phyloP scores from a whole-genome alignment of 2,797 vertebrate genomes.

The Oreonectes daqikongensis region DNA sequence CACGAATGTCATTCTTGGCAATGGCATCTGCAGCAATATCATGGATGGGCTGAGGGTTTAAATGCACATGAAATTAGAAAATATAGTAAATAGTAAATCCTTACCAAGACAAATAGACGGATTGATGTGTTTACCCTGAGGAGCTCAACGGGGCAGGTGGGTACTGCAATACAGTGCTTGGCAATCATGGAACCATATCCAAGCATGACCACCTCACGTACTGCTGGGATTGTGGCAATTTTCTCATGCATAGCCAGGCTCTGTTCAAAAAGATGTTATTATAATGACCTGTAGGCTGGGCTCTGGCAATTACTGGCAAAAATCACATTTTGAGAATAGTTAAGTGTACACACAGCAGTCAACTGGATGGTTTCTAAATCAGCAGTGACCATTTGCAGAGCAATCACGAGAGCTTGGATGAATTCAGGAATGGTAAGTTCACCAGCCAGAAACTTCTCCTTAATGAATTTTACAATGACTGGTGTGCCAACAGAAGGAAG shows the following conservation, averaged over 20 bases:
- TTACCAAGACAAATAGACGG: accelerated
- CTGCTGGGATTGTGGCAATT: conserved; percentile 59
- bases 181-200: conserved; percentile 80
- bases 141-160: conserved; percentile 73
- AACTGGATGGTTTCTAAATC: conserved; percentile 72
- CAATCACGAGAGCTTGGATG: conserved; percentile 69
- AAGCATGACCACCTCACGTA: conserved; percentile 75
- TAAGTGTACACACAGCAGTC: conserved; percentile 60
- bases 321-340: background rate
- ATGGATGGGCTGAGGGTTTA: conserved; percentile 70
- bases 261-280: conserved; percentile 4
- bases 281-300: background rate
- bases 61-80: background rate
- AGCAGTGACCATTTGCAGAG: conserved; percentile 75
- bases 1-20: conserved; percentile 55
- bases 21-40: conserved; percentile 63
- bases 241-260: conserved; percentile 42
- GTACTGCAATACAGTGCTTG: conserved; percentile 75
- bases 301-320: background rate
- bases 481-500: conserved; percentile 75
- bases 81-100: background rate
- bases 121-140: conserved; percentile 72
- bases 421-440: conserved; percentile 74
- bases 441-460: conserved; percentile 72
- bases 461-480: conserved; percentile 77